Base-by-base conservation (phyloP, 2,113 vertebrate species). In the Marcusenius ussheri region DNA sequence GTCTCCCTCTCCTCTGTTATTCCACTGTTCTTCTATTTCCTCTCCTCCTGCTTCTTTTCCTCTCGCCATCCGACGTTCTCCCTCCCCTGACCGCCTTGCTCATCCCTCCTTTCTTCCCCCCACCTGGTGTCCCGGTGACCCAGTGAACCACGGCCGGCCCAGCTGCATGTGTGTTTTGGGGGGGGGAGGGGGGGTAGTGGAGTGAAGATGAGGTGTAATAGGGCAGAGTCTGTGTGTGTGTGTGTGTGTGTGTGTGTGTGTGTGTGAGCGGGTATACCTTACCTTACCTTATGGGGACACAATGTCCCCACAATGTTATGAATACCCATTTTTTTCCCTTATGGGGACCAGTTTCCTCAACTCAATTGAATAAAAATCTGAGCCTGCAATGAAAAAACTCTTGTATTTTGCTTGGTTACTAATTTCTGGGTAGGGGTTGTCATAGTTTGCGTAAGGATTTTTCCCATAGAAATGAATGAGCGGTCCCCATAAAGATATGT, bases 71-170 rank as follows among this genome's bases (percentile, higher is more conserved):
- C n/a, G 27, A 70, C 62, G 27, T 66, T 31, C 27, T 19, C 80
- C 39, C 47, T 56, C 56, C 27, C 31, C 39, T 24, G 19, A 46
- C 50, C n/a, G 19, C 80, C 21, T 27, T 6, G 27, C 24, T 31
- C 24, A 5, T 45, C 6, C 7, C 17, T 39, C 66, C 62, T 39
- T 6, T 24, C 74, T 49, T 47, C 31, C 49, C 49, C 19, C 19
- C 47, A 5, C 70, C 50, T 50, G 49, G 47, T 47, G 74, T 70
- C 21, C 74, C 27, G 77, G 88, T 42, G 88, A 53, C 88, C 46
- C 31, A 56, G 45, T 88, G 53, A 91, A 90, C 93, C 94, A 93
- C 94, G 92, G 94, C 95, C 95, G 95, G 94, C 94, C 93, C 87
- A 88, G 93, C 94, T 94, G 95, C 93, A 93, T 66, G 87, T 66